Evolutionary conservation across 2,888 invertebrate species (phyloP).

Genomic region (Pseudococcus longispinus): DNA sequence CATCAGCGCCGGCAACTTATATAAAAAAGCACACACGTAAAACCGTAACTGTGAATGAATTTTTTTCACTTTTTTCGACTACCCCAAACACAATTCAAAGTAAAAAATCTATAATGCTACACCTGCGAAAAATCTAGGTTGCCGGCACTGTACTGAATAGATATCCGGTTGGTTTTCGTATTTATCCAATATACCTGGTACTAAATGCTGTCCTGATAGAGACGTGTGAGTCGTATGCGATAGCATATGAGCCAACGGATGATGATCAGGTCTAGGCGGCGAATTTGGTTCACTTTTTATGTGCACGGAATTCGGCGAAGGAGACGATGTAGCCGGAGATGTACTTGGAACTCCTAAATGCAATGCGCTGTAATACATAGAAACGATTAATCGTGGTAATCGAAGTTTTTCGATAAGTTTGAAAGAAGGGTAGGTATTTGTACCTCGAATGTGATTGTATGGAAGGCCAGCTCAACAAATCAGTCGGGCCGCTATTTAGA

Average conservation of each 20-base stretch:
- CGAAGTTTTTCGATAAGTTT: too few species aligned
- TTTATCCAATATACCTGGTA: conserved; percentile 49
- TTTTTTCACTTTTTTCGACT: too few species aligned
- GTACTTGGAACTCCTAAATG: conserved; percentile 61
- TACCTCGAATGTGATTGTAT: conserved; percentile 60
- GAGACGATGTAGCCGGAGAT: conserved; percentile 65
- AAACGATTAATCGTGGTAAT: too few species aligned
- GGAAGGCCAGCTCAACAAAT: conserved; percentile 60
- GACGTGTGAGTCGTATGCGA: conserved; percentile 57
- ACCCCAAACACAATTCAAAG: background rate
- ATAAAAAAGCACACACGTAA: too few species aligned
- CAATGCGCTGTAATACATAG: conserved; percentile 7
- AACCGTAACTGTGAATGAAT: too few species aligned
- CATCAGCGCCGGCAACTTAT: too few species aligned
- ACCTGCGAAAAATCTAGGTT: background rate
- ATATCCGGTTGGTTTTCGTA: background rate
- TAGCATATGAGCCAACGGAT: conserved; percentile 57
- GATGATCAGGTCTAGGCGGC: conserved; percentile 72
- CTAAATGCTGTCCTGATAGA: conserved; percentile 57
- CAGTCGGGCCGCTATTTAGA: conserved; percentile 59
- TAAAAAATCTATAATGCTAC: background rate
- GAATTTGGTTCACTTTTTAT: conserved; percentile 96
- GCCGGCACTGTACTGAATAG: background rate
- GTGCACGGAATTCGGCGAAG: conserved; percentile 83
- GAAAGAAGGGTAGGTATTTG: background rate